Base-by-base conservation (phyloP, 2,797 vertebrate genomes). In the Etheostoma nigrum region DNA sequence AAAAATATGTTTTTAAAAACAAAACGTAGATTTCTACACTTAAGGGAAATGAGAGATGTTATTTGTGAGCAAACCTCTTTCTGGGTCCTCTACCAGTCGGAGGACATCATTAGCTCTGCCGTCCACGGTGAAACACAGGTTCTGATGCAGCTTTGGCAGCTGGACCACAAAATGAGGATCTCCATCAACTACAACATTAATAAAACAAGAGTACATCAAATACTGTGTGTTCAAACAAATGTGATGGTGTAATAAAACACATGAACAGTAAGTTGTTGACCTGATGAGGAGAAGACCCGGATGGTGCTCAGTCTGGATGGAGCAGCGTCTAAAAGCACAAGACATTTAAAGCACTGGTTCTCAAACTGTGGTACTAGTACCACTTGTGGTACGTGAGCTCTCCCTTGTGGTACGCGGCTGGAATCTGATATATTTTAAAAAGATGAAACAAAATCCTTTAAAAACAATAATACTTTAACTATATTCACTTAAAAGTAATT, bases 111-210 rank as follows among this genome's bases (percentile, higher is more conserved):
- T 88, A 4, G 95, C 93, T 53, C 64, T 75, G 36, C 96, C 96
- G 33, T 97, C 96, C 0, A 97, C 85, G 2, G 96, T 97, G 87
- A 97, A 98, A 80, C 95, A 97, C 66, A 96, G 79, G 74, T 90
- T 95, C 53, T 96, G 92, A 2, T 89, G 86, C 53, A 92, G 89
- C 57, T 87, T 92, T 21, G 95, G 95, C 62, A 96, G 86, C 51
- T 91, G 94, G 53, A 96, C 93, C 79, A 97, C 93, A 89, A 97
- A 97, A 86, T 97, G 96, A 81, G 96, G 96, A 84, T 97, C 96
- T 80, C 96, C 96, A 70, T 97, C 96, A 79, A 96, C 96, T 97
- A 72, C 9, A 78, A 90, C 27, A 25, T 78, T 15, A 61, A 75
- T 45, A 66, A 4, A 36, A 66, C 10, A 52, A 4, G 1, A 42